phyloP scores from a whole-genome alignment of 2,797 vertebrate genomes.

The Rhinoraja longicauda region DNA sequence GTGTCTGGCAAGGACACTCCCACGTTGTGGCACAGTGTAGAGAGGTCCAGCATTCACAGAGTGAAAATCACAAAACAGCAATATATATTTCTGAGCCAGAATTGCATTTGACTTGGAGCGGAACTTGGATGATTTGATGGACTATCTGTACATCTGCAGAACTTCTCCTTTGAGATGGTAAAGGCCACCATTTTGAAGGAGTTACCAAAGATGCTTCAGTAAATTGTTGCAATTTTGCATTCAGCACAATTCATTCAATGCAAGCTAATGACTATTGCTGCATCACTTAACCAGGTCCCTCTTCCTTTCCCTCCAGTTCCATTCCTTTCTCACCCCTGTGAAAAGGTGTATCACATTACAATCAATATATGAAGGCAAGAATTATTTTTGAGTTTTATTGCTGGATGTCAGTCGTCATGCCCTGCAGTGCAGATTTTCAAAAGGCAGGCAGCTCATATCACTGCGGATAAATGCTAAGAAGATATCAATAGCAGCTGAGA shows the following conservation, averaged over 20 bases:
- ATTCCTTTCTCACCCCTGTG: not conserved
- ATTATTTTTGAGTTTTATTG: not conserved
- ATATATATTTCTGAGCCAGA: no score
- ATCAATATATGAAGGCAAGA: not conserved
- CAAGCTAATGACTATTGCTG: not conserved
- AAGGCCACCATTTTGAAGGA: no score
- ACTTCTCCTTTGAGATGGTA: no score
- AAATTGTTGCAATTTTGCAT: not conserved
- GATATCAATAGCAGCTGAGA: not conserved
- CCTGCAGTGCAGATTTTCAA: slow-evolving; percentile 7
- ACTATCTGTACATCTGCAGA: no score
- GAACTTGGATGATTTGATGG: no score
- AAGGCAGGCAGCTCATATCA: slow-evolving; percentile 23
- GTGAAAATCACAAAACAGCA: no score
- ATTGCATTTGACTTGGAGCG: no score
- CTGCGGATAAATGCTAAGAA: slow-evolving; percentile 31
- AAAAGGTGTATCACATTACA: not conserved
- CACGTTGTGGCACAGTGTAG: no score
- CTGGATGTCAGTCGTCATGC: slow-evolving; percentile 19
- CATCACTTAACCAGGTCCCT: not conserved
- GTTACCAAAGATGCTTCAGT: no score
- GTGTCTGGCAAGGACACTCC: no score
- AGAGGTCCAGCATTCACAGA: no score
- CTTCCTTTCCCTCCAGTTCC: no score
- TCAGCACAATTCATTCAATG: not conserved